Conservation (phyloP, 2,797 vertebrate species). For the Sparidentex hasta region DNA sequence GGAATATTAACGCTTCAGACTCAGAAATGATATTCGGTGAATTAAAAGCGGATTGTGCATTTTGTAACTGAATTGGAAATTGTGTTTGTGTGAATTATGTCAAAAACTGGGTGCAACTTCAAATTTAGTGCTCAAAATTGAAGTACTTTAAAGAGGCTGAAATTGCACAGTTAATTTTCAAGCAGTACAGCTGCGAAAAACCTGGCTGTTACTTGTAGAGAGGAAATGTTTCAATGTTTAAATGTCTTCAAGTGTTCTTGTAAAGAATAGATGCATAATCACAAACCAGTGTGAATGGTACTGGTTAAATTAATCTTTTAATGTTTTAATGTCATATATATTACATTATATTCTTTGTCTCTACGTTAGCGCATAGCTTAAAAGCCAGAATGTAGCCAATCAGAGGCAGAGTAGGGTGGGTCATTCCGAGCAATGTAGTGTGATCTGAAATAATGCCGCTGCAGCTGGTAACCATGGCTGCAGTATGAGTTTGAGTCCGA, state of each 20-base stretch:
- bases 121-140: background rate
- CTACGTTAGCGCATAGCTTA: background rate
- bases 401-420: no score
- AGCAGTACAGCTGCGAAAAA: background rate
- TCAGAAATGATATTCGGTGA: background rate
- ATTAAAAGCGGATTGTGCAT: constrained; percentile 4
- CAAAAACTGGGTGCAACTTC: background rate
- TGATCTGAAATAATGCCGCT: no score
- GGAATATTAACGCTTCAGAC: background rate
- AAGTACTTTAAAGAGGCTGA: background rate
- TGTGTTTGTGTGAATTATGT: background rate
- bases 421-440: no score
- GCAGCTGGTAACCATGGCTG: no score
- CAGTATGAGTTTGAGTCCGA: no score
- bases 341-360: background rate
- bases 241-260: background rate
- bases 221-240: background rate
- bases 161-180: background rate
- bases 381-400: no score
- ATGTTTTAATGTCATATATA: background rate
- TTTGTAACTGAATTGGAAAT: constrained; percentile 3
- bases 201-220: background rate
- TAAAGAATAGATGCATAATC: constrained; percentile 3
- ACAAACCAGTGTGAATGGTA: background rate
- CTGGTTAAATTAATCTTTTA: background rate